phyloP scores from a whole-genome alignment of 2,797 vertebrate genomes.

The Enteromius unitaeniatus region DNA sequence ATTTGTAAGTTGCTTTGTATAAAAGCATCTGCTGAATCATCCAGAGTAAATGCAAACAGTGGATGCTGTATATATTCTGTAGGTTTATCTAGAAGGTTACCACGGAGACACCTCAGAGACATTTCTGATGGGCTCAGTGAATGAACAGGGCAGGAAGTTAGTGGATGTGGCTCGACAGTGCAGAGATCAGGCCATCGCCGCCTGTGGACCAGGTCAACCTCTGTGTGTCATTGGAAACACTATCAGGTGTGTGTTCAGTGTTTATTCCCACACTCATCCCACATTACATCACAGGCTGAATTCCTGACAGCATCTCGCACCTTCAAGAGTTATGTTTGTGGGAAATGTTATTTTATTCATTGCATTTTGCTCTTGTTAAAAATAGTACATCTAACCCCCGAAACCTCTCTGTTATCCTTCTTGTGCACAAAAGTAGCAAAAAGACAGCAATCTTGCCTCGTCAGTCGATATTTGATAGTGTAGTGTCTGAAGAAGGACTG shows the following conservation, averaged over 20 bases:
- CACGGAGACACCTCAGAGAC: constrained; percentile 99
- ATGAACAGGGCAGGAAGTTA: constrained; percentile 87
- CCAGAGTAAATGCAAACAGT: neutral
- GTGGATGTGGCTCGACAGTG: constrained; percentile 91
- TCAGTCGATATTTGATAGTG: constrained; percentile 48
- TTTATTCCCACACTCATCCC: constrained; percentile 12
- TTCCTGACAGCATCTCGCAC: constrained; percentile 3
- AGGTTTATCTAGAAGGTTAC: constrained; percentile 97
- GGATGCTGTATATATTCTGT: constrained; percentile 30
- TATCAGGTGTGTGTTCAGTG: constrained; percentile 83
- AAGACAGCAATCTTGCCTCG: constrained; percentile 30
- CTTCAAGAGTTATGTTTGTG: neutral
- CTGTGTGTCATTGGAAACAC: constrained; percentile 98
- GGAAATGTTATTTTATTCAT: constrained; percentile 24
- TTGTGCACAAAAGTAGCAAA: constrained; percentile 19
- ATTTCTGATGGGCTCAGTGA: constrained; percentile 92
- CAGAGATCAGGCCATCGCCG: constrained; percentile 92
- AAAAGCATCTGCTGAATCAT: neutral
- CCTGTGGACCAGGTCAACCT: constrained; percentile 87
- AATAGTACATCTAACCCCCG: constrained; percentile 29
- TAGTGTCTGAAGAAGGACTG: constrained; percentile 46
- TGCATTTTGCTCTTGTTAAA: constrained; percentile 4
- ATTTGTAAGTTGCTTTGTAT: neutral
- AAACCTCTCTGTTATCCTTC: constrained; percentile 40
- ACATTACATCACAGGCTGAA: neutral